Conservation (phyloP, 2,888 invertebrate genomes). For the Euplexia lucipara region DNA sequence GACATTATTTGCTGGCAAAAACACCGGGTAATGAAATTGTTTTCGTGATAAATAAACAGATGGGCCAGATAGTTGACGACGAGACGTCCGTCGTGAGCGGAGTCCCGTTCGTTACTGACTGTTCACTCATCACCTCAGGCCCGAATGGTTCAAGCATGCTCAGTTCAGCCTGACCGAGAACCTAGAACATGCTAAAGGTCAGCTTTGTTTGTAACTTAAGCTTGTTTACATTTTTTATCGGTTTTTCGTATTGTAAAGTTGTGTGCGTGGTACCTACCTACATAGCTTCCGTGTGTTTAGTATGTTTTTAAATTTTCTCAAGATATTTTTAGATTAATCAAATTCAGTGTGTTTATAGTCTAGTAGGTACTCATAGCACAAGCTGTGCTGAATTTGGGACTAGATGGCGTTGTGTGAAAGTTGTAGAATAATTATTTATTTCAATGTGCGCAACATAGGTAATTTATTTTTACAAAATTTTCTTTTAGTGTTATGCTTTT, state of each 20-base stretch:
- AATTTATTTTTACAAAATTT: no score
- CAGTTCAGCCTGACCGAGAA: slow-evolving; percentile 20
- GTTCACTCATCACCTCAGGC: neutral
- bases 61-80: neutral
- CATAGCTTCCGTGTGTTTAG: slow-evolving; percentile 10
- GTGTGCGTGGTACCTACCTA: no score
- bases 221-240: slow-evolving; percentile 23
- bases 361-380: no score
- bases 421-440: no score
- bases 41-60: slow-evolving; percentile 6
- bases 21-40: slow-evolving; percentile 4
- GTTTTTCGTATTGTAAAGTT: no score
- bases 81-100: slow-evolving; percentile 9
- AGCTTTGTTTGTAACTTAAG: slow-evolving; percentile 35
- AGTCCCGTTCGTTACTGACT: slow-evolving; percentile 35
- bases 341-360: neutral
- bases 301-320: no score
- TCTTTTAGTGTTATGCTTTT: no score
- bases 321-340: neutral
- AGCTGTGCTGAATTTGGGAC: no score
- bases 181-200: slow-evolving; percentile 44
- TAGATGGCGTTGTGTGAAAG: no score
- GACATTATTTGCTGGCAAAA: slow-evolving; percentile 39
- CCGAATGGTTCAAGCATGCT: slow-evolving; percentile 3
- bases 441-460: no score